Conservation (phyloP, 2,888 invertebrate genomes). For the Deilephila elpenor region DNA sequence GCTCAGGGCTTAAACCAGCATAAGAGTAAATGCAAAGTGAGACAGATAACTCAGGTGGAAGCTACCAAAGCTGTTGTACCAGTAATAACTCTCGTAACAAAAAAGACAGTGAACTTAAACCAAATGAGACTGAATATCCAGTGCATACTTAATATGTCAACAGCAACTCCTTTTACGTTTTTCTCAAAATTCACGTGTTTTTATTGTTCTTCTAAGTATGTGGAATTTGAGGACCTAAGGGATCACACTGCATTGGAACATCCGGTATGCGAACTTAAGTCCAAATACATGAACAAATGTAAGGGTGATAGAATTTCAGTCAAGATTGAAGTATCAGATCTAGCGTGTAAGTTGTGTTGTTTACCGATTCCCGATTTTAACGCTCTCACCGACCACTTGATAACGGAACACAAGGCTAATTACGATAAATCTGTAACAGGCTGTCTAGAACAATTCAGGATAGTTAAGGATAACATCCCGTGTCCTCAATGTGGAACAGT, state of each 20-base stretch:
- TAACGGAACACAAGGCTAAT: constrained; percentile 63
- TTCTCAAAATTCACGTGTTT: constrained; percentile 73
- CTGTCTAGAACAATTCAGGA: constrained; percentile 69
- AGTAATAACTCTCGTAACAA: constrained; percentile 49
- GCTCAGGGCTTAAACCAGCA: constrained; percentile 65
- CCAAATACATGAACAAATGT: constrained; percentile 69
- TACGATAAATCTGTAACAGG: constrained; percentile 66
- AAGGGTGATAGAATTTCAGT: constrained; percentile 72
- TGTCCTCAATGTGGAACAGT: constrained; percentile 67
- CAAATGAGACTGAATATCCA: constrained; percentile 72
- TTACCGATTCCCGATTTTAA: constrained; percentile 58
- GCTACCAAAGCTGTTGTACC: constrained; percentile 37
- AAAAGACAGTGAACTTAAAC: constrained; percentile 61
- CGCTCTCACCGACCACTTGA: constrained; percentile 67
- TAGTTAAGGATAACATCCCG: constrained; percentile 72
- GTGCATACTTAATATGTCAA: constrained; percentile 75
- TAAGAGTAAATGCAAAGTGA: constrained; percentile 64
- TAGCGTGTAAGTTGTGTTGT: constrained; percentile 68
- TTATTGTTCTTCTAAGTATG: constrained; percentile 69
- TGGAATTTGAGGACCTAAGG: constrained; percentile 70
- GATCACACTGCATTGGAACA: constrained; percentile 66
- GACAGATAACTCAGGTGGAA: constrained; percentile 46
- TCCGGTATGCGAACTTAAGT: constrained; percentile 68
- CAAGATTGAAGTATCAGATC: constrained; percentile 66
- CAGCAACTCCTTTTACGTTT: constrained; percentile 74